phyloP scores from a whole-genome alignment of 2,888 invertebrate genomes.

The Erebia palarica region DNA sequence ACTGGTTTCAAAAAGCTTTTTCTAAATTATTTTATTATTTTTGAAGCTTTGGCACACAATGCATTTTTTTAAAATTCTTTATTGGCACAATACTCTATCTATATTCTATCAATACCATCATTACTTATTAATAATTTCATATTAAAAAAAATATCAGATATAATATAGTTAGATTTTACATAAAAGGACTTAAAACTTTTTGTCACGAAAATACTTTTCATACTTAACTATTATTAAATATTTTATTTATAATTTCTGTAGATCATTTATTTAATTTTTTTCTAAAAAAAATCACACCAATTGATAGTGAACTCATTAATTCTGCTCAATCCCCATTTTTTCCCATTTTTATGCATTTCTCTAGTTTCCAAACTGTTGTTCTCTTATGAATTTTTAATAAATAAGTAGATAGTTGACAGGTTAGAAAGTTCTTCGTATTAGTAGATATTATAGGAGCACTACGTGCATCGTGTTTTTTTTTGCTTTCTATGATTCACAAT shows the following conservation, averaged over 20 bases:
- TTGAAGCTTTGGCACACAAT: conserved; percentile 35
- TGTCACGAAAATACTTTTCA: no score
- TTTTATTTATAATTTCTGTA: not conserved
- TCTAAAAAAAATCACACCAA: conserved; percentile 47
- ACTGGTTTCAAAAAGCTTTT: conserved; percentile 28
- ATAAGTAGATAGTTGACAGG: not conserved
- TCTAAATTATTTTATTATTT: conserved; percentile 29
- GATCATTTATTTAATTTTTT: not conserved
- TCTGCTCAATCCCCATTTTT: conserved; percentile 80
- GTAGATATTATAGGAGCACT: conserved; percentile 1
- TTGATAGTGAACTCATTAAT: conserved; percentile 72
- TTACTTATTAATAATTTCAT: not conserved
- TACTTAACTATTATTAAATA: not conserved
- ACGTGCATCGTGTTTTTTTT: conserved; percentile 23
- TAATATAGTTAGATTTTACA: not conserved
- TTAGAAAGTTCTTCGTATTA: conserved; percentile 1
- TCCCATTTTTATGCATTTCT: conserved; percentile 54
- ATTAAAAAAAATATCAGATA: not conserved
- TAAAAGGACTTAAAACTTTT: no score
- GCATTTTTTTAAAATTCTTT: conserved; percentile 28
- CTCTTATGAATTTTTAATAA: conserved; percentile 5
- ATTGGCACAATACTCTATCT: conserved; percentile 28
- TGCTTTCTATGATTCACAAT: not conserved
- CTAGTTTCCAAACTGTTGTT: conserved; percentile 15
- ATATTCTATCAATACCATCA: not conserved